phyloP scores from a whole-genome alignment of 1,140 invertebrate species.

The Drosophila virilis region DNA sequence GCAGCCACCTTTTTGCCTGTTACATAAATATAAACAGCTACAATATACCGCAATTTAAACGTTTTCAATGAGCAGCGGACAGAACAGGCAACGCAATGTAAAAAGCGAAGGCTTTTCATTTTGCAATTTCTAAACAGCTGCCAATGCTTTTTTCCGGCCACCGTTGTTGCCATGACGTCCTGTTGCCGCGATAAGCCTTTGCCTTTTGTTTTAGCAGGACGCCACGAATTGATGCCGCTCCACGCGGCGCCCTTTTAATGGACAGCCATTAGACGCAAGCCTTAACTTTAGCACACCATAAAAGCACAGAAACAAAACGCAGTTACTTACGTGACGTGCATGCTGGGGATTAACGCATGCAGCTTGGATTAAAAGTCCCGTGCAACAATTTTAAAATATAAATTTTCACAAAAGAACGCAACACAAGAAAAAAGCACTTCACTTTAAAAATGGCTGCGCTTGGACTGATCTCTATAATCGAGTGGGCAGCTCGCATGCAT shows the following conservation, averaged over 20 bases:
- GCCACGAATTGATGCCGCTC: constrained; percentile 6
- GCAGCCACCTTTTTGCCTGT: not conserved
- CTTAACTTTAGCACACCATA: constrained; percentile 16
- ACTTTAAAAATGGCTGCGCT: not conserved
- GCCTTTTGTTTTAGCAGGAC: constrained; percentile 24
- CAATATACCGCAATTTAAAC: not conserved
- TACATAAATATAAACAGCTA: not conserved
- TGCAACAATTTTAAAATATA: not conserved
- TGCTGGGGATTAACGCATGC: constrained; percentile 3
- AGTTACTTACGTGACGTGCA: constrained; percentile 20
- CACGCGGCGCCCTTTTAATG: constrained; percentile 19
- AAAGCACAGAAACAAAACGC: constrained; percentile 11
- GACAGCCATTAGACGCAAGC: constrained; percentile 25
- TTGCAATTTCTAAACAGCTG: constrained; percentile 43
- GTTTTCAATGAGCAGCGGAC: not conserved
- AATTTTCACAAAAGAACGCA: not conserved
- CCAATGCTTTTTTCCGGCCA: constrained; percentile 10
- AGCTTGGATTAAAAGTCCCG: not conserved
- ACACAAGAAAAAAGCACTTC: not conserved
- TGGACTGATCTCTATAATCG: not conserved
- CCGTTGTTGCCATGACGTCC: constrained; percentile 30
- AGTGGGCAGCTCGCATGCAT: not conserved
- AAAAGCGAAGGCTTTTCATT: constrained; percentile 37
- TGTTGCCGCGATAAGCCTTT: constrained; percentile 74
- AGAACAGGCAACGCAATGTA: constrained; percentile 6